Evolutionary conservation across 2,888 invertebrate species (phyloP), one percentile per base, ranked within the genome.

Genomic region (Hyposoter dolosus): DNA sequence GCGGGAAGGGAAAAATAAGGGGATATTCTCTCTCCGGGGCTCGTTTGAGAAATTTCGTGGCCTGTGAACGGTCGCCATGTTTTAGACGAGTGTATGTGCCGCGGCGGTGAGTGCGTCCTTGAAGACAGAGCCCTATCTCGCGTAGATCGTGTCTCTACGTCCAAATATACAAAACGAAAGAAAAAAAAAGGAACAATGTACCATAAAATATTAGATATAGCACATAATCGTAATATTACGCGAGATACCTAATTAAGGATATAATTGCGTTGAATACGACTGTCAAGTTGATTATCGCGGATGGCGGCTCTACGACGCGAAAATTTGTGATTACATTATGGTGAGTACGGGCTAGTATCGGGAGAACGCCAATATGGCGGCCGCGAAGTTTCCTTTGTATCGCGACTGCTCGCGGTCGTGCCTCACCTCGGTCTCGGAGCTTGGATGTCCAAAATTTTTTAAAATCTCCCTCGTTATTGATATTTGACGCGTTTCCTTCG

Each of bases 271-370:
- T 93, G 91, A 93, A 94, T 89, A 93, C 93, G 93, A 88, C 93
- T 92, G 94, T 94, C 92, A 92, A 93, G 93, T 94, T 95, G 94
- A 94, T 94, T 93, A 90, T 89, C 90, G 91, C 94, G 95, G 96
- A 96, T 96, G 96, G 94, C 94, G 93, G 92, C 92, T 91, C 93
- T 94, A 94, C 94, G 94, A 94, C 93, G 93, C 94, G 95, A 95
- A 95, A 96, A 95, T 95, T 96, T 95, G 95, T 95, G 96, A 96
- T 96, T 96, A 95, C 95, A 95, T 94, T 95, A 96, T 96, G 96
- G 96, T 96, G 95, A 95, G 95, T 95, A 94, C 92, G 93, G 93
- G 93, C 92, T 93, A 93, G 92, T 91, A 91, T 91, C 90, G 90
- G 92, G 90, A 93, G 92, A 93, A 93, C 93, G 94, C 94, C 94